A percentile compares a stretch with the other conserved stretches of the same genome.
Conservation (phyloP, 1,140 invertebrate species). For the Ceratosolen fusciceps region DNA sequence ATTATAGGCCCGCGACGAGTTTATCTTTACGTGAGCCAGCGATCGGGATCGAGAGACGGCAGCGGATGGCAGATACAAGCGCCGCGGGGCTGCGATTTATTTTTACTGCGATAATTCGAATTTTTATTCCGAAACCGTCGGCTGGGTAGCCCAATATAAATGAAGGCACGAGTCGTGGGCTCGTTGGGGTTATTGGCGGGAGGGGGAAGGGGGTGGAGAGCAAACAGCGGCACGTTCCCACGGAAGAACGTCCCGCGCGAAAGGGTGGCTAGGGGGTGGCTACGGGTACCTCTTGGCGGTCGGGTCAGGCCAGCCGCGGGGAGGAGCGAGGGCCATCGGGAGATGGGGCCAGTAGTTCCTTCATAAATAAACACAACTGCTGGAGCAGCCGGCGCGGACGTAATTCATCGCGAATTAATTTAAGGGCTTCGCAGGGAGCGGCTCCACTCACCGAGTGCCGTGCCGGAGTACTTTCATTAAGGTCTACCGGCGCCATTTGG, state of each 20-base stretch:
- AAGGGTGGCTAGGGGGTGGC: constrained; percentile 32
- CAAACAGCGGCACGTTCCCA: background rate
- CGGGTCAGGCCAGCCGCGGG: background rate
- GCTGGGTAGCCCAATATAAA: background rate
- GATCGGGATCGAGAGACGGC: too few species aligned
- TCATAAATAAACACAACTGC: constrained; percentile 73
- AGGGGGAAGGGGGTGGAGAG: too few species aligned
- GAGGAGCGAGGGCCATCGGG: constrained; percentile 48
- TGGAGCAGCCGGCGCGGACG: constrained; percentile 70
- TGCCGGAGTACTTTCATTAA: constrained; percentile 70
- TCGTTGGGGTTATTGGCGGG: background rate
- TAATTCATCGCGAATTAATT: constrained; percentile 74
- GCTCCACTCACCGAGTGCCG: constrained; percentile 59
- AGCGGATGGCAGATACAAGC: too few species aligned
- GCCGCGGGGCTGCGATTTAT: too few species aligned
- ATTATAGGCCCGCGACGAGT: too few species aligned
- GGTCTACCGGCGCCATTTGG: constrained; percentile 71
- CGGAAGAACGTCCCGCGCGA: constrained; percentile 28
- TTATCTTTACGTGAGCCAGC: background rate
- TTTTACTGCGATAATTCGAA: too few species aligned
- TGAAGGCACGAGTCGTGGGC: background rate
- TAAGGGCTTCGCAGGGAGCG: constrained; percentile 59
- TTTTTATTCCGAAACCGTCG: too few species aligned
- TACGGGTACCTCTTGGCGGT: background rate
- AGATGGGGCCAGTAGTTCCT: constrained; percentile 67